A percentile compares a stretch with the other conserved stretches of the same genome.
Evolutionary conservation across 2,113 vertebrate genomes (phyloP).

Genomic region (Megaceryle torquata): DNA sequence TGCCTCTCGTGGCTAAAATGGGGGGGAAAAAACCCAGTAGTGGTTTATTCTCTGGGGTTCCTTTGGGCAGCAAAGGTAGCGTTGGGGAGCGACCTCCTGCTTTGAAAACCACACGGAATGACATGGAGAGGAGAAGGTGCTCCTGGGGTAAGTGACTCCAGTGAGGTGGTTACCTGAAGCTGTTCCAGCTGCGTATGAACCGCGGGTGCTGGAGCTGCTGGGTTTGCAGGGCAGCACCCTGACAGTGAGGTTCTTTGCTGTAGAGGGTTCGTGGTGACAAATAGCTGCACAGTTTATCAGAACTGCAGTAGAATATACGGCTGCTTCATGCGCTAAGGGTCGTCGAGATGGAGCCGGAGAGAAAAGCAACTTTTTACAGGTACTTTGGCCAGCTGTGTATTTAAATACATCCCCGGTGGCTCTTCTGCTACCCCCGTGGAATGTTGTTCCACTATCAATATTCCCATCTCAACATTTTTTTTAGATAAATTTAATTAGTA

Average conservation of each 20-base stretch:
- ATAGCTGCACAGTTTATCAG: background rate
- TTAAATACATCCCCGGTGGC: background rate
- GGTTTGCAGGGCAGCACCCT: rapidly evolving
- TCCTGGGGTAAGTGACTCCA: background rate
- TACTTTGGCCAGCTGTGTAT: background rate
- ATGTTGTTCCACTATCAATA: background rate
- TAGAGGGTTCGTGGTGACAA: background rate
- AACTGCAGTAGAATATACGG: background rate
- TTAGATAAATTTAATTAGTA: background rate
- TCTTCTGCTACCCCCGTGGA: background rate
- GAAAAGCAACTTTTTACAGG: background rate
- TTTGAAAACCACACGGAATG: background rate
- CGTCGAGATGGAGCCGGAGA: background rate
- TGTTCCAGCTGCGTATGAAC: background rate
- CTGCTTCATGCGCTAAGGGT: background rate
- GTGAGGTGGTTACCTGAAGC: background rate
- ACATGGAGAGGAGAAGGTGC: background rate
- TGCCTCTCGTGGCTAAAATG: rapidly evolving
- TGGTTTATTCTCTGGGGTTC: background rate
- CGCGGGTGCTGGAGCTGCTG: background rate
- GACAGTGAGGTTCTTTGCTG: background rate
- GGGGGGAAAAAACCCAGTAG: rapidly evolving
- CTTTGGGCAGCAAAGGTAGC: background rate
- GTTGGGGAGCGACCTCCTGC: background rate
- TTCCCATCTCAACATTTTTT: background rate